Evolutionary conservation across 2,888 invertebrate genomes (phyloP).

Genomic region (Chouioia cunea): DNA sequence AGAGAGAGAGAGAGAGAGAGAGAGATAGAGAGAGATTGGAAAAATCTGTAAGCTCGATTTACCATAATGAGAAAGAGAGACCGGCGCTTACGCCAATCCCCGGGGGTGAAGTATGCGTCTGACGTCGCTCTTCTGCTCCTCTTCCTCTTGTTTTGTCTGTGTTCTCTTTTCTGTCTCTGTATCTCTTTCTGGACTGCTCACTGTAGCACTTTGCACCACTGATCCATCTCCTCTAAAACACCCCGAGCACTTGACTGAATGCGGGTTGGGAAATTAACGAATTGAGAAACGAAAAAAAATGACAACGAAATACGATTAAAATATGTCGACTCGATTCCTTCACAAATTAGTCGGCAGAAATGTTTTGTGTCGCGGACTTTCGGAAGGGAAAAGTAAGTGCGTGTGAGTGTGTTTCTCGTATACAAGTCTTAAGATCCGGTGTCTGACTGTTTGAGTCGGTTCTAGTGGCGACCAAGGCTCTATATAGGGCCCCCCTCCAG

Average conservation of each 20-base stretch:
- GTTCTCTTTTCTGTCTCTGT: not conserved
- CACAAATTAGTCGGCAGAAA: not conserved
- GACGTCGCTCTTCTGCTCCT: conserved; percentile 26
- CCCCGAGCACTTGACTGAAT: conserved; percentile 9
- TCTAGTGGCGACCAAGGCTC: conserved; percentile 35
- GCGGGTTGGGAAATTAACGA: no score
- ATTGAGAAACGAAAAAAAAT: no score
- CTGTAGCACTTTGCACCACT: conserved; percentile 45
- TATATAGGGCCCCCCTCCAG: conserved; percentile 47
- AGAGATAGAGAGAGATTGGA: no score
- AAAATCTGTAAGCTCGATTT: conserved; percentile 5
- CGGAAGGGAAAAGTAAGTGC: not conserved
- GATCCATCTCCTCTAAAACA: conserved; percentile 33
- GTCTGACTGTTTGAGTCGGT: conserved; percentile 42
- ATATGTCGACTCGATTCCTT: not conserved
- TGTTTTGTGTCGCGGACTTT: not conserved
- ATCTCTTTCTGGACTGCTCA: conserved; percentile 20
- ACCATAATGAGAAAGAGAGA: conserved; percentile 48
- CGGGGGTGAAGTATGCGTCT: conserved; percentile 11
- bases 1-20: no score
- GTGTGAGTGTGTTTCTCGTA: not conserved
- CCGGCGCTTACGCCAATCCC: conserved; percentile 24
- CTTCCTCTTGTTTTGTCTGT: not conserved
- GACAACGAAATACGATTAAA: no score
- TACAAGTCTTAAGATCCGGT: conserved; percentile 38